These are phyloP conservation scores for Formica selysi DNA, from an alignment of 1,140 invertebrate genomes.

Conservation along the genomic window DNA sequence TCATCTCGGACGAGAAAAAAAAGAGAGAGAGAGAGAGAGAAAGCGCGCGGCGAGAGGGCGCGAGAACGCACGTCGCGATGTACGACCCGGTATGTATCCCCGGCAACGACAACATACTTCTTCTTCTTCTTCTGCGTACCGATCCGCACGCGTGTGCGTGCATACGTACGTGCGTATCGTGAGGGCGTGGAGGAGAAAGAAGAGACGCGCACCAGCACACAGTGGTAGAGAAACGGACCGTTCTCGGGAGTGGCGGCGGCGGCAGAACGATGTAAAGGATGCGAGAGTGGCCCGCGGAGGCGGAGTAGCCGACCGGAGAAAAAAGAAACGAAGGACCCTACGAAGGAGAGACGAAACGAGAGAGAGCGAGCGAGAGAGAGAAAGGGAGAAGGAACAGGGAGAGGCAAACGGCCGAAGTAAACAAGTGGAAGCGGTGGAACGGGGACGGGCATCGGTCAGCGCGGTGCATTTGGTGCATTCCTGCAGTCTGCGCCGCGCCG, in stretches of 20 bases:
- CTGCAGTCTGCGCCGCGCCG: constrained; percentile 79
- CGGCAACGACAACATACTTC: constrained; percentile 36
- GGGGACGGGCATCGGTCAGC: constrained; percentile 75
- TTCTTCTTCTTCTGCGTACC: constrained; percentile 27
- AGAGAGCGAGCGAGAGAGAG: neutral
- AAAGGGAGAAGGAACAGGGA: constrained; percentile 30
- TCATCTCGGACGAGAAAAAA: neutral
- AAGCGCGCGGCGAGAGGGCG: constrained; percentile 19
- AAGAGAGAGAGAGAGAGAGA: constrained; percentile 38
- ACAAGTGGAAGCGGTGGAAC: constrained; percentile 80
- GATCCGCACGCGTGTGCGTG: neutral
- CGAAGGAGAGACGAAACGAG: constrained; percentile 22
- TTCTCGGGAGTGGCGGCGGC: constrained; percentile 43
- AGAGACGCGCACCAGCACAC: constrained; percentile 60
- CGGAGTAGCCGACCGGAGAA: constrained; percentile 52
- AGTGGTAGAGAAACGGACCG: constrained; percentile 41
- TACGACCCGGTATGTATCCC: constrained; percentile 41
- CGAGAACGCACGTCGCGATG: constrained; percentile 35
- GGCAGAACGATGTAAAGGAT: constrained; percentile 63
- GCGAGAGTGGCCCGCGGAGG: constrained; percentile 55
- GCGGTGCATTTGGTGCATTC: constrained; percentile 84
- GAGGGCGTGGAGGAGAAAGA: constrained; percentile 57
- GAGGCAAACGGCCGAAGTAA: constrained; percentile 78
- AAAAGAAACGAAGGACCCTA: constrained; percentile 30
- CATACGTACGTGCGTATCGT: constrained; percentile 5